Evolutionary conservation across 2,888 invertebrate genomes (phyloP).

Genomic region (Lepidonotus clava): DNA sequence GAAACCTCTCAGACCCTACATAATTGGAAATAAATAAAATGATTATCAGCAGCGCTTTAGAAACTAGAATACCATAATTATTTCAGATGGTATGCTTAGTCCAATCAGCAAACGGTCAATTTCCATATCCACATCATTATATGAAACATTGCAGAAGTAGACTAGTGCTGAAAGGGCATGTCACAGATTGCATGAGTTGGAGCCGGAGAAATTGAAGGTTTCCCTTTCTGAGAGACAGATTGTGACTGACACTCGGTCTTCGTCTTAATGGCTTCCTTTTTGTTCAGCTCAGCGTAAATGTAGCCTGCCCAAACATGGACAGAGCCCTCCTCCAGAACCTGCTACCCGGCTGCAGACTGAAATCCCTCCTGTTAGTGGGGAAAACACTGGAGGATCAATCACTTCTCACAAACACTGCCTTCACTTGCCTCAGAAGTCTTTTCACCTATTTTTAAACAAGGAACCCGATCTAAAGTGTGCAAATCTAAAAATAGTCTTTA

Average conservation of each 20-base stretch:
- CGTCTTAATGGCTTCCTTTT: constrained; percentile 18
- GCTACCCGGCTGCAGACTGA: neutral
- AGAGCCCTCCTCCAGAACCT: neutral
- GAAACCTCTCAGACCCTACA: too few species aligned
- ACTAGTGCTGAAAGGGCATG: neutral
- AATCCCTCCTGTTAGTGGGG: neutral
- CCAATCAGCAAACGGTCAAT: neutral
- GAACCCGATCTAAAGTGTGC: neutral
- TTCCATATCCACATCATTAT: constrained; percentile 2
- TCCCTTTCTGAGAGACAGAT: neutral
- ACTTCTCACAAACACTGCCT: neutral
- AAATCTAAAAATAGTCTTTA: neutral
- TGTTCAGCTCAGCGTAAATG: neutral
- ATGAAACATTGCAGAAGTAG: neutral
- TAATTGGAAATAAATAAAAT: too few species aligned
- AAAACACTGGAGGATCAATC: constrained; percentile 3
- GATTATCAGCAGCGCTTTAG: too few species aligned
- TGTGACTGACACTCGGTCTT: neutral
- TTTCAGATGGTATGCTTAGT: too few species aligned
- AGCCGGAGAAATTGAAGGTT: neutral
- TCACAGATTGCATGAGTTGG: neutral
- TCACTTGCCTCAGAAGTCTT: neutral
- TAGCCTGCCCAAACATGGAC: constrained; percentile 9
- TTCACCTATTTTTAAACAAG: neutral
- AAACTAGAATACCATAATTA: too few species aligned